phyloP scores from a whole-genome alignment of 64 coral and sea anemone species.

The Acropora yongei region DNA sequence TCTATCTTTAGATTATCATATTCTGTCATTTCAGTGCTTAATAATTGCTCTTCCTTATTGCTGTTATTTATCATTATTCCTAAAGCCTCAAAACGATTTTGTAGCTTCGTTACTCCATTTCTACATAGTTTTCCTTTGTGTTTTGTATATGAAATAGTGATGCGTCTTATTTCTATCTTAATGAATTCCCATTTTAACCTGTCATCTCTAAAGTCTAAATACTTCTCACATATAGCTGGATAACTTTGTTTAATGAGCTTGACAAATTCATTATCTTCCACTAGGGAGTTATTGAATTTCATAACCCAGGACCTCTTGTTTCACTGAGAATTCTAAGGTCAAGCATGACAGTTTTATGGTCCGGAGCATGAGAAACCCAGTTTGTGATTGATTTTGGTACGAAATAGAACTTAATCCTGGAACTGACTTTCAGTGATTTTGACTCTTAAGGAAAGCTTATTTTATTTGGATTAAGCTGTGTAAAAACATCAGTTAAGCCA shows the following conservation, averaged over 20 bases:
- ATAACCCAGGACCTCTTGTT: neutral
- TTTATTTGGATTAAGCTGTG: neutral
- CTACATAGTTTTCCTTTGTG: neutral
- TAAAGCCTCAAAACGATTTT: slow-evolving; percentile 10
- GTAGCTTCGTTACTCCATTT: neutral
- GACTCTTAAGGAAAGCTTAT: neutral
- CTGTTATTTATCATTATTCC: neutral
- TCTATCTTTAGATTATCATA: neutral
- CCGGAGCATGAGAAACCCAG: slow-evolving; percentile 13
- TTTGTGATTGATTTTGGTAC: slow-evolving; percentile 2
- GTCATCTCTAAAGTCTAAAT: slow-evolving; percentile 7
- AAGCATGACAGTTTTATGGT: slow-evolving; percentile 2
- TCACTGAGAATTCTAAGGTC: slow-evolving; percentile 10
- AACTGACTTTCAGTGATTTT: neutral
- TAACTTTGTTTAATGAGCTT: neutral
- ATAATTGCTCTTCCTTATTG: neutral
- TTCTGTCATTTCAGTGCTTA: slow-evolving; percentile 7
- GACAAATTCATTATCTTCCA: neutral
- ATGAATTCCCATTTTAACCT: neutral
- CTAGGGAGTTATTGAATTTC: too few species aligned
- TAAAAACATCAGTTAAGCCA: neutral
- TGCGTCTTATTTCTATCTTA: neutral
- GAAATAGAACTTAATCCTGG: neutral
- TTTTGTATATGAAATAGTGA: slow-evolving; percentile 9
- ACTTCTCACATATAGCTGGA: neutral